phyloP scores from a whole-genome alignment of 1,140 invertebrate species.

The Drosophila suzukii region DNA sequence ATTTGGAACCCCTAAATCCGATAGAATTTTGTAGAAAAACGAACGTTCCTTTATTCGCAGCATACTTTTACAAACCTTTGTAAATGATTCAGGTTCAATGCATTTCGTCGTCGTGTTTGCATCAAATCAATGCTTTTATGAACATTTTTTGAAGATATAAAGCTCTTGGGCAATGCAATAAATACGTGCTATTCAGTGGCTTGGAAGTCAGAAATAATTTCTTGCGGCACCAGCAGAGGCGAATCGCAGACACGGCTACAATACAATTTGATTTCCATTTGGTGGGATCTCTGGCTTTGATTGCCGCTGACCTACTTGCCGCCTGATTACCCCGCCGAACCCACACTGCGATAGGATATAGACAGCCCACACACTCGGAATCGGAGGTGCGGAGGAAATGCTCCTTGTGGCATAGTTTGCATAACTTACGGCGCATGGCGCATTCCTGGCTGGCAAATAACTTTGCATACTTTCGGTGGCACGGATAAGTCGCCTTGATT shows the following conservation, averaged over 20 bases:
- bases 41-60: too few relatives aligned
- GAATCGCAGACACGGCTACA: slow-evolving; percentile 24
- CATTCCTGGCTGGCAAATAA: slow-evolving; percentile 70
- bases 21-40: too few relatives aligned
- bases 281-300: slow-evolving; percentile 68
- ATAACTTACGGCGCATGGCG: slow-evolving; percentile 68
- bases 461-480: slow-evolving; percentile 69
- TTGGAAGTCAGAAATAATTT: slow-evolving; percentile 35
- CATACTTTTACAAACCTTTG: too few relatives aligned
- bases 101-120: too few relatives aligned
- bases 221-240: slow-evolving; percentile 1
- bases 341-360: slow-evolving; percentile 6
- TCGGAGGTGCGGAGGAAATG: slow-evolving; percentile 7
- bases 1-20: too few relatives aligned
- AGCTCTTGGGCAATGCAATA: slow-evolving; percentile 10
- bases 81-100: too few relatives aligned
- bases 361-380: background rate
- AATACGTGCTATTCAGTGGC: slow-evolving; percentile 36
- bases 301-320: slow-evolving; percentile 74
- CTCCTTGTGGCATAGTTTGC: slow-evolving; percentile 58
- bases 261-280: slow-evolving; percentile 72
- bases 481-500: slow-evolving; percentile 61
- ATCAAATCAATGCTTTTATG: too few relatives aligned
- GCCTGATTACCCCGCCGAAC: slow-evolving; percentile 68
- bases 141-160: background rate